These are phyloP conservation scores for Xerus rutilus DNA, from an alignment of 2,797 vertebrate species.

Conservation along the genomic window DNA sequence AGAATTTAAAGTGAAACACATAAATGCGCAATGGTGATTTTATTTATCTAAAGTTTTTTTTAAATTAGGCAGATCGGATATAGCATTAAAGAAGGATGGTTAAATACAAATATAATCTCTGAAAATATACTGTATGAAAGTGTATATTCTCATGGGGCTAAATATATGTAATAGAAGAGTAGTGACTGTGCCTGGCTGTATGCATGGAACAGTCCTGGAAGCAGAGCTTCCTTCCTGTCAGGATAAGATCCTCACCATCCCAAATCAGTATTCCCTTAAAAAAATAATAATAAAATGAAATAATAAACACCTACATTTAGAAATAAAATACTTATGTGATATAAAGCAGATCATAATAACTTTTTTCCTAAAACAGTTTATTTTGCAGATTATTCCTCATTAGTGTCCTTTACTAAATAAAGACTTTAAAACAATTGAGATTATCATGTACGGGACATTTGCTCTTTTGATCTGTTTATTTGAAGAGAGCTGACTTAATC, in stretches of 20 bases:
- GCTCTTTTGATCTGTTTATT: conserved; percentile 73
- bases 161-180: background rate
- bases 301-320: background rate
- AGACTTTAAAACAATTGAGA: conserved; percentile 53
- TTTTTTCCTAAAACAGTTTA: conserved; percentile 34
- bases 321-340: conserved; percentile 40
- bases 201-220: background rate
- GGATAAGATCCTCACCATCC: conserved; percentile 61
- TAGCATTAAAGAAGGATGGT: conserved; percentile 15
- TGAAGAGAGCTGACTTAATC: conserved; percentile 72
- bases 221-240: conserved; percentile 70
- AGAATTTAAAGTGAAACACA: conserved; percentile 49
- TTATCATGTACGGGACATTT: conserved; percentile 58
- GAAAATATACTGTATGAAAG: background rate
- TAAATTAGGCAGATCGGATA: background rate
- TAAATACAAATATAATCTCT: background rate
- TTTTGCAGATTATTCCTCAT: conserved; percentile 5
- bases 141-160: background rate
- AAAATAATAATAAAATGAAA: background rate
- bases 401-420: conserved; percentile 32
- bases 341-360: conserved; percentile 38
- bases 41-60: background rate
- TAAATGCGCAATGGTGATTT: conserved; percentile 8
- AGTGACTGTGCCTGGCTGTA: background rate
- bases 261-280: conserved; percentile 41